These are phyloP conservation scores for Theristicus caerulescens DNA, from an alignment of 2,113 vertebrate genomes.

Conservation along the genomic window DNA sequence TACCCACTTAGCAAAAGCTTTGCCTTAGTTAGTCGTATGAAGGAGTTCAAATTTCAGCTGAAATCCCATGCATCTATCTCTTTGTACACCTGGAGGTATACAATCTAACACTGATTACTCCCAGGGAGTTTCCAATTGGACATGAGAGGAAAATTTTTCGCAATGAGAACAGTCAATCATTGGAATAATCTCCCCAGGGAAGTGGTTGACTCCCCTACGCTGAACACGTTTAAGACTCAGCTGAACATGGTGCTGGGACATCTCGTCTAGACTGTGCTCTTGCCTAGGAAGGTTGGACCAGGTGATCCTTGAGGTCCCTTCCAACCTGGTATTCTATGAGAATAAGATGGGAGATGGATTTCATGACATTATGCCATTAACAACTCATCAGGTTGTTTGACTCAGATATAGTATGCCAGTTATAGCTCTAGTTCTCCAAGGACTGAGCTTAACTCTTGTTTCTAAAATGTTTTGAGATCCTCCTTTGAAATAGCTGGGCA, in stretches of 20 bases:
- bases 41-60: neutral
- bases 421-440: neutral
- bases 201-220: no score
- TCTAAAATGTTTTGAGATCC: neutral
- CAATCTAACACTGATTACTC: neutral
- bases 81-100: neutral
- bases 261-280: no score
- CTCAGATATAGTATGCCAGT: neutral
- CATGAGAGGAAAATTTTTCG: no score
- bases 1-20: neutral
- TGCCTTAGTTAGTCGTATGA: neutral
- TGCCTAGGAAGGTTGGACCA: no score
- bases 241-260: no score
- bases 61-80: neutral
- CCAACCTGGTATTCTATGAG: neutral
- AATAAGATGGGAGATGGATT: neutral
- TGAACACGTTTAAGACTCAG: no score
- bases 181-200: no score
- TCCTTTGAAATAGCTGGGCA: neutral
- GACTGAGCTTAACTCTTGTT: neutral
- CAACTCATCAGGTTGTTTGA: neutral
- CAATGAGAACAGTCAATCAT: no score
- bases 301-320: no score
- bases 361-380: neutral
- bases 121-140: no score